phyloP scores from a whole-genome alignment of 1,140 invertebrate species.

The Eumaeus atala region DNA sequence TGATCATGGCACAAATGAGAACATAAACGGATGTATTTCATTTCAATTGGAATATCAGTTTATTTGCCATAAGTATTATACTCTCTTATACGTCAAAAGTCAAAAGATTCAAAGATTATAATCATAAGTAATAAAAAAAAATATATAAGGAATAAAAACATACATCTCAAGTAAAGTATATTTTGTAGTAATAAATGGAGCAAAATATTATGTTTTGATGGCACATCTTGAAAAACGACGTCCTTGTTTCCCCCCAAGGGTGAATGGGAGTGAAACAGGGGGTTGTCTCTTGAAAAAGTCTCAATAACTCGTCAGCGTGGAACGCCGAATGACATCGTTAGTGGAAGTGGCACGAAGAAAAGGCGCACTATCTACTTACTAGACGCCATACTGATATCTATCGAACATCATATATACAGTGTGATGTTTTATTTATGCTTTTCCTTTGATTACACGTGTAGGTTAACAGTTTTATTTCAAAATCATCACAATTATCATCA shows the following conservation, averaged over 20 bases:
- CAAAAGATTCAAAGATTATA: too few species aligned
- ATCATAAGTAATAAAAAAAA: too few species aligned
- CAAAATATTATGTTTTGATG: neutral
- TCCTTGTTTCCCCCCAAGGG: constrained; percentile 28
- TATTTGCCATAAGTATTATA: too few species aligned
- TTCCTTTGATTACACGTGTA: neutral
- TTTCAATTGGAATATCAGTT: too few species aligned
- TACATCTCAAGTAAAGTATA: too few species aligned
- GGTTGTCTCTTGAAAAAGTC: constrained; percentile 70
- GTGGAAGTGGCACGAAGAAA: constrained; percentile 66
- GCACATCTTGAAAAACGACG: constrained; percentile 28
- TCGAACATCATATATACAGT: constrained; percentile 39
- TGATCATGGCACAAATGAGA: too few species aligned
- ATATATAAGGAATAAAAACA: too few species aligned
- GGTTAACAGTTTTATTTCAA: too few species aligned
- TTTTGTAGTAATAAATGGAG: too few species aligned
- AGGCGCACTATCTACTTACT: constrained; percentile 66
- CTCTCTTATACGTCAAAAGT: too few species aligned
- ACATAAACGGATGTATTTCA: too few species aligned
- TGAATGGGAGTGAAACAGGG: constrained; percentile 22
- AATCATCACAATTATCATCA: too few species aligned
- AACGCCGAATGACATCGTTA: constrained; percentile 71
- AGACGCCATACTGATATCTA: constrained; percentile 42
- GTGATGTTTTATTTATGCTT: constrained; percentile 25
- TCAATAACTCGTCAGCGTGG: constrained; percentile 69